Evolutionary conservation across 2,113 vertebrate genomes (phyloP).

Genomic region (Cyrtonyx montezumae): DNA sequence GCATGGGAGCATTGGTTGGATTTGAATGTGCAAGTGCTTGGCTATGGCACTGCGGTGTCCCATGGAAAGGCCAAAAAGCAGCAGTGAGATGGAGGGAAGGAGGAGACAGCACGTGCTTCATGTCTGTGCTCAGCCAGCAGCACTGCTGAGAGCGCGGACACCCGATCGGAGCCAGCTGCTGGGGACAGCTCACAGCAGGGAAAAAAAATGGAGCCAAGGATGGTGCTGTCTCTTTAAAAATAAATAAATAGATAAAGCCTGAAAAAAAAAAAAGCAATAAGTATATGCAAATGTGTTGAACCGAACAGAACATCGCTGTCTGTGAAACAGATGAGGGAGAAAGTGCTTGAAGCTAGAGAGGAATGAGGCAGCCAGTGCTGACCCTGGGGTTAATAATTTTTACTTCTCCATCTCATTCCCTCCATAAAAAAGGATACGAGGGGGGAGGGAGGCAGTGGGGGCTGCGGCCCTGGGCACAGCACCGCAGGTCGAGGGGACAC

Average conservation of each 20-base stretch:
- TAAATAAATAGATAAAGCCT: slow-evolving; percentile 71
- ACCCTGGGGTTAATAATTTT: slow-evolving; percentile 95
- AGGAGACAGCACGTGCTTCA: background rate
- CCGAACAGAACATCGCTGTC: slow-evolving; percentile 89
- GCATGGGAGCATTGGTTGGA: background rate
- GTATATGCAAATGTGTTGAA: slow-evolving; percentile 93
- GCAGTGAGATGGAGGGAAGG: background rate
- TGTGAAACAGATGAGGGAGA: slow-evolving; percentile 90
- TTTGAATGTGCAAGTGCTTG: background rate
- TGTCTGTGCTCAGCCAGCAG: background rate
- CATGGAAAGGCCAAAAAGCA: background rate
- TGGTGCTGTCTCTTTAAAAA: slow-evolving; percentile 69
- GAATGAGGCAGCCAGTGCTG: slow-evolving; percentile 88
- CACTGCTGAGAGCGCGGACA: background rate
- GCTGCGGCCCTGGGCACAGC: background rate
- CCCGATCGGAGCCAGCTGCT: background rate
- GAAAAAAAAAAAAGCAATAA: slow-evolving; percentile 80
- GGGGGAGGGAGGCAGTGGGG: background rate
- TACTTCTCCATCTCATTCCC: slow-evolving; percentile 93
- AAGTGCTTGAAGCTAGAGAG: slow-evolving; percentile 91
- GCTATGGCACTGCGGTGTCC: rapidly evolving
- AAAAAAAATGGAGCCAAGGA: background rate
- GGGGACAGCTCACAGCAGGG: background rate
- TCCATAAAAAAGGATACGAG: slow-evolving; percentile 63
- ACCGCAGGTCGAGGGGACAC: background rate